Conservation (phyloP, 2,113 vertebrate genomes). For the Dipodomys stephensi region DNA sequence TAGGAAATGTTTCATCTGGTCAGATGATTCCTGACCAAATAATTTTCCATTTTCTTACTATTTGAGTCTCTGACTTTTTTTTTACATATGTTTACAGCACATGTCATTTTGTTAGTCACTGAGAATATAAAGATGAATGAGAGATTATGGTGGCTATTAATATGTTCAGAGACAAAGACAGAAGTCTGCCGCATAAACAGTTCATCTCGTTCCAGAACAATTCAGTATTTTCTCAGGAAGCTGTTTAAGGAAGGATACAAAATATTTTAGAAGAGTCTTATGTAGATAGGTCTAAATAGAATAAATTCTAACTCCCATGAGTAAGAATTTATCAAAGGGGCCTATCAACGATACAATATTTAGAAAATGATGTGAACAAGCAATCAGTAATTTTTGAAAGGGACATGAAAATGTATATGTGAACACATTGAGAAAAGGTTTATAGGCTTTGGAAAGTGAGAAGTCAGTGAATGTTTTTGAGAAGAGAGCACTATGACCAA, state of each 20-base stretch:
- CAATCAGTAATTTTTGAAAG: background rate
- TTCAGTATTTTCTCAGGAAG: slow-evolving; percentile 12
- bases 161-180: background rate
- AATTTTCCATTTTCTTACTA: background rate
- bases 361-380: background rate
- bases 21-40: background rate
- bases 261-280: background rate
- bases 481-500: background rate
- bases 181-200: background rate
- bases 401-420: background rate
- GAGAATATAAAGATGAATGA: background rate
- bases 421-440: background rate
- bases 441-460: background rate
- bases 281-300: background rate
- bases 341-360: background rate
- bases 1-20: background rate
- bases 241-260: slow-evolving; percentile 14
- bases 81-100: background rate
- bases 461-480: background rate
- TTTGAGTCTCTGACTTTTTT: background rate
- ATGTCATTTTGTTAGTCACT: background rate
- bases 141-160: background rate
- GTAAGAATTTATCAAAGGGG: too few relatives aligned
- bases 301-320: background rate
- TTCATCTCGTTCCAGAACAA: slow-evolving; percentile 28